phyloP scores from a whole-genome alignment of 2,888 invertebrate genomes.

The Portevinia maculata region DNA sequence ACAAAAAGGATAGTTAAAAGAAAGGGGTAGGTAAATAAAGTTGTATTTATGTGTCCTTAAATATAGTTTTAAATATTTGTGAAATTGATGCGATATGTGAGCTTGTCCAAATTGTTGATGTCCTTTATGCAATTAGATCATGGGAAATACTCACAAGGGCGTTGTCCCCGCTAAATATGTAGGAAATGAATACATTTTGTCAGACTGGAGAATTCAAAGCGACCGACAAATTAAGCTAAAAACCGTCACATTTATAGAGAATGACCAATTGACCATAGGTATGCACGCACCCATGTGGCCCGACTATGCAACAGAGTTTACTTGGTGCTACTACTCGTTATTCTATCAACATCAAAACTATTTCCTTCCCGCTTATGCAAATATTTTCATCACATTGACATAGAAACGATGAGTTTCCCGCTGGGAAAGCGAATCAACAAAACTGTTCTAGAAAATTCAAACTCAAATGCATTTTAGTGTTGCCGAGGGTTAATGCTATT shows the following conservation, averaged over 20 bases:
- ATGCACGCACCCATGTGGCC: constrained; percentile 27
- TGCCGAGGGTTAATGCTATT: constrained; percentile 1
- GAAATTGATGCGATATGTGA: background rate
- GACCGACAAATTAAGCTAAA: constrained; percentile 28
- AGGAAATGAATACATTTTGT: constrained; percentile 34
- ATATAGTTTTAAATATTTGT: too few relatives aligned
- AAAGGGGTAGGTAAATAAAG: constrained; percentile 57
- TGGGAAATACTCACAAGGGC: background rate
- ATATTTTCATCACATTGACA: constrained; percentile 59
- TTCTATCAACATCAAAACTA: constrained; percentile 32
- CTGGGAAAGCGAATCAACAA: constrained; percentile 55
- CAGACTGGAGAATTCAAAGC: constrained; percentile 14
- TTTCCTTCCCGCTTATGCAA: constrained; percentile 73
- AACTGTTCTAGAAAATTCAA: constrained; percentile 9
- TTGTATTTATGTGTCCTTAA: background rate
- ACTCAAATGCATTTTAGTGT: constrained; percentile 39
- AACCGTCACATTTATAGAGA: constrained; percentile 3
- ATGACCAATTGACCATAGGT: background rate
- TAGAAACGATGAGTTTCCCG: constrained; percentile 34
- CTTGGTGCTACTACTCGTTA: background rate
- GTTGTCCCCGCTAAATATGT: constrained; percentile 5
- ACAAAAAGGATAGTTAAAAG: constrained; percentile 63
- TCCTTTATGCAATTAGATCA: constrained; percentile 35
- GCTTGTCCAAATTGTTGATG: constrained; percentile 39
- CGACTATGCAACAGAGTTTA: background rate